These are phyloP conservation scores for Nymphalis urticae DNA, from an alignment of 2,888 invertebrate species.

Conservation along the genomic window DNA sequence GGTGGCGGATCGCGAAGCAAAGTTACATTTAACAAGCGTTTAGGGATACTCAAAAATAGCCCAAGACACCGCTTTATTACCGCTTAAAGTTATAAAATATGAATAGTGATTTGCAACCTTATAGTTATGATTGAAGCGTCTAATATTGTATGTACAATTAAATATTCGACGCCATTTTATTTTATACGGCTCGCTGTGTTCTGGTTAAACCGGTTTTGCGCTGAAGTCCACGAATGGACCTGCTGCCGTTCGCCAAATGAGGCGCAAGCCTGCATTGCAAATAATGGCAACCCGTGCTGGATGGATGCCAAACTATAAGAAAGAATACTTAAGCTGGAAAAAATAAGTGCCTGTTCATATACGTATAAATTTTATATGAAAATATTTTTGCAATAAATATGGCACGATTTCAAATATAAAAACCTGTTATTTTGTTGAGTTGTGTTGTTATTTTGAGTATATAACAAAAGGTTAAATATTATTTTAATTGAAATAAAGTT, in stretches of 20 bases:
- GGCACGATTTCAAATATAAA: too few relatives aligned
- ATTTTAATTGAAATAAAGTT: conserved; percentile 7
- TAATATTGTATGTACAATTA: conserved; percentile 50
- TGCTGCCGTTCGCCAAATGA: conserved; percentile 75
- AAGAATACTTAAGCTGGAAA: conserved; percentile 39
- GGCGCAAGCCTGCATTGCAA: conserved; percentile 66
- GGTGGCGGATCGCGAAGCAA: conserved; percentile 39
- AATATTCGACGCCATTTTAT: conserved; percentile 58
- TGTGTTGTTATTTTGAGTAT: background rate
- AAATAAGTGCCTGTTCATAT: conserved; percentile 14
- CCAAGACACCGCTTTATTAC: conserved; percentile 52
- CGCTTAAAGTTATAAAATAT: conserved; percentile 45
- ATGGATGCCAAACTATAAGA: conserved; percentile 46
- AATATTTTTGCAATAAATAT: background rate
- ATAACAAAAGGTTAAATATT: background rate
- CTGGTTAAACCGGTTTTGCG: conserved; percentile 77
- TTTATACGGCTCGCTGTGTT: conserved; percentile 68
- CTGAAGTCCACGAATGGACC: conserved; percentile 72
- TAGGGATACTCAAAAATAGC: conserved; percentile 62
- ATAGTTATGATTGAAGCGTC: conserved; percentile 47
- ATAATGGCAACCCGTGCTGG: conserved; percentile 56
- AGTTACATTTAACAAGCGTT: conserved; percentile 48
- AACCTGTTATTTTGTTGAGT: too few relatives aligned
- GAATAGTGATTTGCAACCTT: conserved; percentile 50
- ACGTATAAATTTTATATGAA: conserved; percentile 4